A percentile compares a stretch with the other conserved stretches of the same genome.
These are phyloP conservation scores for Sebastes vulpes DNA, from an alignment of 2,797 vertebrate species.

Conservation along the genomic window DNA sequence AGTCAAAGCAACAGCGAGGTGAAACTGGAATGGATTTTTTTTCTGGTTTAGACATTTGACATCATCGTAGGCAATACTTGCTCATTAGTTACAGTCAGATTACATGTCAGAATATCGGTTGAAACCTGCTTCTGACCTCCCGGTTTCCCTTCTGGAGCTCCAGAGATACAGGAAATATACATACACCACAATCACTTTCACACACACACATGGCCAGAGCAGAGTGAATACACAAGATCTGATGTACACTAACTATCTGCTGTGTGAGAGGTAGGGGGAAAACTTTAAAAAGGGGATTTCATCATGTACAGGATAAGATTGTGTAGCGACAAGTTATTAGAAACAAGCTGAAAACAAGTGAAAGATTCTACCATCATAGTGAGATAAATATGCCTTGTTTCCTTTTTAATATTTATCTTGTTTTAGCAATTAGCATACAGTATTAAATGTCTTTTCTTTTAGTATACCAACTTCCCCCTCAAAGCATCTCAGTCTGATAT, in stretches of 20 bases:
- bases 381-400: not conserved
- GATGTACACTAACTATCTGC: not conserved
- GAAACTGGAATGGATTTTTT: not conserved
- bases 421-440: not conserved
- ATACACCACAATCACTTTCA: not conserved
- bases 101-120: not conserved
- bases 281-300: not conserved
- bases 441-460: not conserved
- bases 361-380: not conserved
- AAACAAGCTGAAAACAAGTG: not conserved
- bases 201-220: not conserved
- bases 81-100: not conserved
- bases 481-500: not conserved
- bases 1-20: not conserved
- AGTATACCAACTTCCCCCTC: not conserved
- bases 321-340: not conserved
- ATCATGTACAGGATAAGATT: not conserved
- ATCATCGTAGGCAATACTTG: not conserved
- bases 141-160: not conserved
- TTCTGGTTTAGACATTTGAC: not conserved
- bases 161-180: not conserved
- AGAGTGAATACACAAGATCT: not conserved
- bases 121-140: not conserved
- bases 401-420: not conserved
- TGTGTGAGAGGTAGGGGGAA: not conserved